These are phyloP conservation scores for Diplogasteroides magnus DNA, from an alignment of 1,140 invertebrate species.

Conservation along the genomic window DNA sequence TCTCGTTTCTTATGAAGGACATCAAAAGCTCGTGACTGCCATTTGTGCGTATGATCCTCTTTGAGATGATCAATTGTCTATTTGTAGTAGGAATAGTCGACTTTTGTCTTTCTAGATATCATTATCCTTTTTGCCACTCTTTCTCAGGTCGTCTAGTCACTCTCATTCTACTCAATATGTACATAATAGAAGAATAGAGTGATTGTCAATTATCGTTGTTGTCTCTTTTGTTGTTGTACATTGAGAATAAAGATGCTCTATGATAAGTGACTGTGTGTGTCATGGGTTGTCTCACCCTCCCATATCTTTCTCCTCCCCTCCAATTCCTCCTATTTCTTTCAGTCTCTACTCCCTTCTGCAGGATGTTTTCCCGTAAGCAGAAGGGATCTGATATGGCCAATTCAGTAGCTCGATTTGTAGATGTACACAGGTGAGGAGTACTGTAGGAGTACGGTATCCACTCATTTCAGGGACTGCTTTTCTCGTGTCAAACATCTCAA, in stretches of 20 bases:
- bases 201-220: neutral
- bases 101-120: too few relatives aligned
- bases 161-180: neutral
- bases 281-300: slow-evolving; percentile 5
- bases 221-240: neutral
- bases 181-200: neutral
- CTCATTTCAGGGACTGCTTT: slow-evolving; percentile 34
- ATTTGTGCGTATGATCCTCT: slow-evolving; percentile 40
- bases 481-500: slow-evolving; percentile 46
- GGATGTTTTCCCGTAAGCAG: slow-evolving; percentile 47
- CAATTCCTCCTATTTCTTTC: too few relatives aligned
- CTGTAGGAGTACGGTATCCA: neutral
- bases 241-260: neutral
- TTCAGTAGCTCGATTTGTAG: slow-evolving; percentile 46
- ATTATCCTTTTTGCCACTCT: neutral
- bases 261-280: neutral
- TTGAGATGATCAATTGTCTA: too few relatives aligned
- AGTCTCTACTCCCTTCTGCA: too few relatives aligned
- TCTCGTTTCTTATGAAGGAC: slow-evolving; percentile 30
- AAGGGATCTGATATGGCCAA: slow-evolving; percentile 45
- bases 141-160: neutral
- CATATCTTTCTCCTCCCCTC: too few relatives aligned
- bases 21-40: slow-evolving; percentile 42
- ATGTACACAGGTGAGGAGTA: slow-evolving; percentile 31
- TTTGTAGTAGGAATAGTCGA: too few relatives aligned